Evolutionary conservation across 2,888 invertebrate species (phyloP), one percentile per base, ranked within the genome.

Genomic region (Ashinkailepas kermadecensis): DNA sequence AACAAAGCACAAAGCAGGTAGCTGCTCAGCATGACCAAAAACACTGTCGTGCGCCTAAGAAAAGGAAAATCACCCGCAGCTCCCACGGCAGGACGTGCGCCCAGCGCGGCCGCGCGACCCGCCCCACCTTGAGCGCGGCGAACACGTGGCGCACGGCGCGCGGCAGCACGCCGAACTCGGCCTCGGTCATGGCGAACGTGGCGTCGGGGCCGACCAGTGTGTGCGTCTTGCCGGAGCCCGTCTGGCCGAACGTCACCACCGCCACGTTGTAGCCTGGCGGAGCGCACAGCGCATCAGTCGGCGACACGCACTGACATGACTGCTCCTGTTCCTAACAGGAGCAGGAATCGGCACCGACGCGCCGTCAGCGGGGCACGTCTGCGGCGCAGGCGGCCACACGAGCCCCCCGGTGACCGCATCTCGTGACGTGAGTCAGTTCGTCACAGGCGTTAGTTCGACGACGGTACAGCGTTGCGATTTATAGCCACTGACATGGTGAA

Each of bases 101-200:
- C 39, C 39, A 39, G 39, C 39, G 39, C 39, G 39, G 39, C 39
- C 39, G 65, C 18, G 21, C n/a, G 10, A n/a, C 65, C 65, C 18
- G 65, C 18, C n/a, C 23, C 62, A 85, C 85, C 84, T 83, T 84
- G 58, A 93, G 88, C 86, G 91, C 91, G 64, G 90, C 90, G 86
- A 93, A 93, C 85, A 93, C 90, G 85, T 93, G 93, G 25, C 92
- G 90, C 39, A 93, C 89, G 86, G 92, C 93, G 83, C 93, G 88
- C 39, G 93, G 93, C 13, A 93, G 90, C 74, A 93, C 89, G 58
- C 92, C 92, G 87, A 93, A 92, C 85, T 93, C 92, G 84, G 91
- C 90, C 86, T 93, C 93, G 86, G 91, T 91, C 81, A 89, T 88
- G 0, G 89, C 89, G 86, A 89, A 90, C 84, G 90, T 89, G 83